phyloP scores from a whole-genome alignment of 2,113 vertebrate genomes.

The Stictonetta naevosa region DNA sequence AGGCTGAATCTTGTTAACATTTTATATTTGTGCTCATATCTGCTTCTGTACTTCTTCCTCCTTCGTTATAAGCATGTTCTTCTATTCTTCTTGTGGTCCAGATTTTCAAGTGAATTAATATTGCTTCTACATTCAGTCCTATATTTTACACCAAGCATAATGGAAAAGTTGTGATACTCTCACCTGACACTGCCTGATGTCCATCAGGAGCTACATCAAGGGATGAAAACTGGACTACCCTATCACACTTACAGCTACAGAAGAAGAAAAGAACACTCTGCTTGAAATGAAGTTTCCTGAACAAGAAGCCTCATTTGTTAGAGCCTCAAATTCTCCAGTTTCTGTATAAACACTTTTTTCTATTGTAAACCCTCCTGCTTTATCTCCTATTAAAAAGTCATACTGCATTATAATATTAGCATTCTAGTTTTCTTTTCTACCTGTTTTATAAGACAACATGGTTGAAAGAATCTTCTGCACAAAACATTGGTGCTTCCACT shows the following conservation, averaged over 20 bases:
- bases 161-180: background rate
- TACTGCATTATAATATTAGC: background rate
- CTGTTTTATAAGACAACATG: background rate
- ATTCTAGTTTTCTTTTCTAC: background rate
- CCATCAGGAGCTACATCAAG: background rate
- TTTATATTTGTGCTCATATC: background rate
- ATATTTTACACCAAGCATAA: background rate
- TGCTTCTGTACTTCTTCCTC: background rate
- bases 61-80: background rate
- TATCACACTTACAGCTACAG: background rate
- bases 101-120: background rate
- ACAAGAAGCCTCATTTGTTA: background rate
- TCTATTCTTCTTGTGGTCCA: background rate
- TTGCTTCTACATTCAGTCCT: background rate
- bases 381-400: background rate
- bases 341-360: background rate
- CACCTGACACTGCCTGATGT: background rate
- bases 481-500: background rate
- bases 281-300: background rate
- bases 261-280: background rate
- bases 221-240: background rate
- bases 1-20: background rate
- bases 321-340: background rate
- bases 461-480: background rate
- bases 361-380: background rate